Evolutionary conservation across 2,113 vertebrate species (phyloP).

Genomic region (Dolichotis patagonum): DNA sequence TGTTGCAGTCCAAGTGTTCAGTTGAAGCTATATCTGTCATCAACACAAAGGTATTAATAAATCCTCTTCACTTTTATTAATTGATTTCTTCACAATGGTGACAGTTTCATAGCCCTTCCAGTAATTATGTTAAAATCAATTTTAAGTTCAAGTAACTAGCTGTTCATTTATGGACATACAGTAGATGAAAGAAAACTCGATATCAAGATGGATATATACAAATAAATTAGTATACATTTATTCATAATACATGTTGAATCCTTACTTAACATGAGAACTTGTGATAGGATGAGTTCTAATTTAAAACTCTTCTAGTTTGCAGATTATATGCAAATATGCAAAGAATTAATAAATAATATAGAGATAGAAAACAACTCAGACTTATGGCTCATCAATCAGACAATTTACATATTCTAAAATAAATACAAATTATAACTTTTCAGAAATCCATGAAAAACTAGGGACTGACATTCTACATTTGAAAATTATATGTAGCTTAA

Average conservation of each 20-base stretch:
- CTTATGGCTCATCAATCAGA: background rate
- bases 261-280: background rate
- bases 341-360: background rate
- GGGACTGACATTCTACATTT: background rate
- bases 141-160: background rate
- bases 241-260: background rate
- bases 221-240: background rate
- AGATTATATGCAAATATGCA: background rate
- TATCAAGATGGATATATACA: background rate
- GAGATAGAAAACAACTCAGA: background rate
- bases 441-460: background rate
- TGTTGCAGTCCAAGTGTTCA: background rate
- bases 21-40: background rate
- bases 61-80: background rate
- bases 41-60: background rate
- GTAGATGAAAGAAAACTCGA: background rate
- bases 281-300: background rate
- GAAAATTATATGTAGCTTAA: background rate
- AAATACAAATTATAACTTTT: background rate
- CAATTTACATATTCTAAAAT: background rate
- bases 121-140: conserved; percentile 16
- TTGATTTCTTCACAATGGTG: background rate
- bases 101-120: background rate
- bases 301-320: background rate
- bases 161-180: background rate